phyloP scores from a whole-genome alignment of 35 echinoderm and acorn worm genomes.

The Stichopus chloronotus region DNA sequence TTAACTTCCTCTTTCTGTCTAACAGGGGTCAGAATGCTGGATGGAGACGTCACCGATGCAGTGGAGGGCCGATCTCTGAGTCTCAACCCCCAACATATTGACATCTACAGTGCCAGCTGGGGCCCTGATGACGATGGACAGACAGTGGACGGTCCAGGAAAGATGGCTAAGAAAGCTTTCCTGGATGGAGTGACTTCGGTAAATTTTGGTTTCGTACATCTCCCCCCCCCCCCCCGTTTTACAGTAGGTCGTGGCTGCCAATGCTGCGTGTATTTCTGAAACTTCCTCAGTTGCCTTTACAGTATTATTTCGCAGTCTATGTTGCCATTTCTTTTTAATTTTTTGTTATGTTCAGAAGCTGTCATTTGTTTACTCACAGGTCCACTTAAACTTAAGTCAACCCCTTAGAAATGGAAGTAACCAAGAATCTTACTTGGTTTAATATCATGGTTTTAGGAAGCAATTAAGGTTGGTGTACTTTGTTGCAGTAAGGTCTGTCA shows the following conservation, averaged over 20 bases:
- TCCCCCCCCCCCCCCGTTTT: background rate
- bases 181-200: constrained; percentile 70
- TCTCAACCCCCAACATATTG: constrained; percentile 81
- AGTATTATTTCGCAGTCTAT: too few species aligned
- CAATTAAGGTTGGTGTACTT: too few species aligned
- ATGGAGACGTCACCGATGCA: constrained; percentile 88
- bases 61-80: constrained; percentile 83
- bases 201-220: background rate
- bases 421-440: too few species aligned
- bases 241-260: background rate
- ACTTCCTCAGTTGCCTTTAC: too few species aligned
- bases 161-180: constrained; percentile 76
- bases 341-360: too few species aligned
- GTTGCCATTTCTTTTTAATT: too few species aligned
- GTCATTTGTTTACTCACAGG: too few species aligned
- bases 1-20: background rate
- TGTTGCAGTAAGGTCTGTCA: too few species aligned
- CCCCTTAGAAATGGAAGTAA: too few species aligned
- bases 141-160: constrained; percentile 90
- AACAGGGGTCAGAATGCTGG: constrained; percentile 77
- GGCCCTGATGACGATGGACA: constrained; percentile 90
- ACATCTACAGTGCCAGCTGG: constrained; percentile 97
- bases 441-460: too few species aligned
- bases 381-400: too few species aligned
- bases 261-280: too few species aligned